phyloP scores from a whole-genome alignment of 2,797 vertebrate species.

The Typhlichthys eigenmanni region DNA sequence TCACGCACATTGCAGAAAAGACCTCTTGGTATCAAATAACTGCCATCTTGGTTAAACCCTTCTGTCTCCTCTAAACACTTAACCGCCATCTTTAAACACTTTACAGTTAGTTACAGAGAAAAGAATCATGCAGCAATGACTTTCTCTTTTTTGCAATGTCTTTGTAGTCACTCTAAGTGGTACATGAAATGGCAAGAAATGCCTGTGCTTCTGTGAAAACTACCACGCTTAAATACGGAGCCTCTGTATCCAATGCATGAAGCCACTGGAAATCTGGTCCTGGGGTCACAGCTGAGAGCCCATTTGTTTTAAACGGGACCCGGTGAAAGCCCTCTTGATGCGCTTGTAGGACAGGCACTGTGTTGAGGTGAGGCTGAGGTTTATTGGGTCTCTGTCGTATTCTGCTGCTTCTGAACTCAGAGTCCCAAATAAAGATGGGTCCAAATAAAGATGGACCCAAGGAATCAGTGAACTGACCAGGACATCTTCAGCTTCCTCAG shows the following conservation, averaged over 20 bases:
- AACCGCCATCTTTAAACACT: background rate
- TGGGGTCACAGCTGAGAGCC: conserved; percentile 9
- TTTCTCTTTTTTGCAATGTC: conserved; percentile 17
- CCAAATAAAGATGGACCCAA: conserved; percentile 3
- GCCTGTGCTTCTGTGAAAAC: conserved; percentile 29
- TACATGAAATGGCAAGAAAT: conserved; percentile 24
- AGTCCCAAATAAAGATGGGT: background rate
- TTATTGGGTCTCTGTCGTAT: conserved; percentile 6
- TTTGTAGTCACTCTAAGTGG: background rate
- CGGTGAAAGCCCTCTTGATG: conserved; percentile 20
- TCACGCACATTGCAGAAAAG: conserved; percentile 15
- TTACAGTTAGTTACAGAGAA: conserved; percentile 16
- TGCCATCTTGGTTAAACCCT: conserved; percentile 9
- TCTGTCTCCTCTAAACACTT: background rate
- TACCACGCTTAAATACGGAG: conserved; percentile 18
- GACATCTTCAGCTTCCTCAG: conserved; percentile 66
- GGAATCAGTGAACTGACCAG: background rate
- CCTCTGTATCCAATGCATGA: conserved; percentile 25
- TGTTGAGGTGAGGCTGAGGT: conserved; percentile 47
- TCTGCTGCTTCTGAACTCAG: background rate
- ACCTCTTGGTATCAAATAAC: conserved; percentile 37
- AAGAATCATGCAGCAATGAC: conserved; percentile 41
- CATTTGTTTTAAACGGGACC: conserved; percentile 5
- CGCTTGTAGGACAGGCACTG: conserved; percentile 63
- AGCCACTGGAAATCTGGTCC: conserved; percentile 20